phyloP scores from a whole-genome alignment of 1,140 invertebrate genomes.

The Drosophila quadrilineata region DNA sequence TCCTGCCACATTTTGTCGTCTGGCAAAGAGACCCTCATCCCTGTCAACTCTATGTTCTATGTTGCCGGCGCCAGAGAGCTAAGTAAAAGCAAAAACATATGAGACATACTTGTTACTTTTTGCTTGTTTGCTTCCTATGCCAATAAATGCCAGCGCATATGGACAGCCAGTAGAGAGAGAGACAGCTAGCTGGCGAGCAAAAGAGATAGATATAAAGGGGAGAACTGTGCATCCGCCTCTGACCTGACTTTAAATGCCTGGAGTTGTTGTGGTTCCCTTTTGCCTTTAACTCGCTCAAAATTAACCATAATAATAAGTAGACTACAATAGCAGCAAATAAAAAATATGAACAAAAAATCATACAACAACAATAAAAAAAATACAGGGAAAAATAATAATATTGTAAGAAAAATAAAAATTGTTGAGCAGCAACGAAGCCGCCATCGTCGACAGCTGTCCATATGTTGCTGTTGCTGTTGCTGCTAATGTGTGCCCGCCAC shows the following conservation, averaged over 20 bases:
- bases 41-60: too few species aligned
- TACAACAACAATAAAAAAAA: conserved; percentile 1
- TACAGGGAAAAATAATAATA: conserved; percentile 6
- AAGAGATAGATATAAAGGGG: too few species aligned
- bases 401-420: conserved; percentile 22
- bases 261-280: conserved; percentile 27
- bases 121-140: conserved; percentile 52
- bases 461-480: conserved; percentile 34
- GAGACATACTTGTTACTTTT: conserved; percentile 69
- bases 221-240: too few species aligned
- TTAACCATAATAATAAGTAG: conserved; percentile 75
- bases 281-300: conserved; percentile 44
- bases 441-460: conserved; percentile 57
- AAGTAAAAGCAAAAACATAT: conserved; percentile 75
- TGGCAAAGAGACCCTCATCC: background rate
- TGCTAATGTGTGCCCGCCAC: conserved; percentile 35
- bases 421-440: conserved; percentile 15
- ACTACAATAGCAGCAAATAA: conserved; percentile 30
- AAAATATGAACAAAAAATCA: conserved; percentile 1
- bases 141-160: conserved; percentile 55
- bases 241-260: conserved; percentile 63
- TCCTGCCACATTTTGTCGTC: too few species aligned
- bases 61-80: conserved; percentile 45
- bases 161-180: too few species aligned
- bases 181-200: too few species aligned